Evolutionary conservation across 2,113 vertebrate genomes (phyloP), one percentile per base, ranked within the genome.

Genomic region (Pseudopodoces humilis): DNA sequence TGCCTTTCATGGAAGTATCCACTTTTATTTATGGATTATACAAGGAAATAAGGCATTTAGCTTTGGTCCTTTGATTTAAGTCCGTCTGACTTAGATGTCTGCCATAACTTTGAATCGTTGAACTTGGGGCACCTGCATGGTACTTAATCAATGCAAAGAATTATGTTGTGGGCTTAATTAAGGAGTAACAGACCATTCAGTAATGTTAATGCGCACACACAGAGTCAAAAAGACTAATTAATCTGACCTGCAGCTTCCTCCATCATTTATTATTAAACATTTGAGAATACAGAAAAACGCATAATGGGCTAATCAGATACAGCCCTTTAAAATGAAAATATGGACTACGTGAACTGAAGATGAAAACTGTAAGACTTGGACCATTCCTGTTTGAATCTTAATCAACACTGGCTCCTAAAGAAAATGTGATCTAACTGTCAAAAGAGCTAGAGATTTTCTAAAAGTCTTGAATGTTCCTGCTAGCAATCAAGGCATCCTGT

Each of bases 201-300:
- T 95, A 95, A 95, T 82, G 71, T 39, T 89, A 93, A 97, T 63
- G 86, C 76, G 82, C 88, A 72, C 52, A 83, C 3, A 17, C 6
- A 37, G 15, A 39, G 49, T 90, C 62, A 90, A 47, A 96, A 95
- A 95, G 46, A 86, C 88, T 91, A 96, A 97, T 96, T 97, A 90
- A 95, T 88, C 37, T 91, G 88, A 84, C 41, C 84, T 82, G 69
- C 91, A 91, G 83, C 44, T 95, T 96, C 83, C 28, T 95, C 77
- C 46, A 50, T 95, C 68, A 94, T 93, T 96, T 95, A 95, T 96
- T 96, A 96, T 94, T 97, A 90, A 97, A 96, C 92, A 91, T 86
- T 89, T 92, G 85, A 96, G 39, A 95, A 93, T 22, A 65, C 17
- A 67, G 53, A 13, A 76, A 75, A 90, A 79, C n/a, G 6, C 30